phyloP scores from a whole-genome alignment of 2,888 invertebrate species.

The Tinea trinotella region DNA sequence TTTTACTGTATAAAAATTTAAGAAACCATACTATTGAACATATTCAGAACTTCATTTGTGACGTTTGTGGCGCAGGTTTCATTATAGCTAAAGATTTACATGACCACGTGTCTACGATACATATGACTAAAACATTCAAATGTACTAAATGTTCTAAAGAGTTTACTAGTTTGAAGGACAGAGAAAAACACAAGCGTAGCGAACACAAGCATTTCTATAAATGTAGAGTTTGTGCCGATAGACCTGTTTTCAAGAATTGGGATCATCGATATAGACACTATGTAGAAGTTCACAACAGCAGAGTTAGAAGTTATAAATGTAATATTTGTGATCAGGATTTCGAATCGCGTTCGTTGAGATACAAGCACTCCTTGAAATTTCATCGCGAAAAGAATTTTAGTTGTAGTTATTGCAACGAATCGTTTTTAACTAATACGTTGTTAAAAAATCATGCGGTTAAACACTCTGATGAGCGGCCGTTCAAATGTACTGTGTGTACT shows the following conservation, averaged over 20 bases:
- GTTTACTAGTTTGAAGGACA: constrained; percentile 31
- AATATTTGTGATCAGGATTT: constrained; percentile 10
- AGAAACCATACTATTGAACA: constrained; percentile 5
- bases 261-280: constrained; percentile 48
- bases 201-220: constrained; percentile 48
- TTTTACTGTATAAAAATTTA: constrained; percentile 22
- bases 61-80: constrained; percentile 13
- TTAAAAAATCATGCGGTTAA: constrained; percentile 6
- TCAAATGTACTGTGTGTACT: constrained; percentile 54
- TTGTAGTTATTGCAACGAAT: constrained; percentile 55
- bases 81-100: neutral
- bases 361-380: constrained; percentile 59
- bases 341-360: constrained; percentile 31
- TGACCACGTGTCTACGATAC: constrained; percentile 23
- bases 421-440: neutral
- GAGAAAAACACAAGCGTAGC: neutral
- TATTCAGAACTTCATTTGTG: constrained; percentile 13
- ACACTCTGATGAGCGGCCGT: constrained; percentile 31
- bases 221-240: constrained; percentile 61
- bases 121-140: constrained; percentile 17
- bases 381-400: constrained; percentile 61
- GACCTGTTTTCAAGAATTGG: constrained; percentile 60
- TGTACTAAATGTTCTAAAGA: constrained; percentile 35
- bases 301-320: constrained; percentile 18
- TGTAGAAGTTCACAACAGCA: constrained; percentile 32